Conservation (phyloP, 2,888 invertebrate species). For the Leptura quadrifasciata region DNA sequence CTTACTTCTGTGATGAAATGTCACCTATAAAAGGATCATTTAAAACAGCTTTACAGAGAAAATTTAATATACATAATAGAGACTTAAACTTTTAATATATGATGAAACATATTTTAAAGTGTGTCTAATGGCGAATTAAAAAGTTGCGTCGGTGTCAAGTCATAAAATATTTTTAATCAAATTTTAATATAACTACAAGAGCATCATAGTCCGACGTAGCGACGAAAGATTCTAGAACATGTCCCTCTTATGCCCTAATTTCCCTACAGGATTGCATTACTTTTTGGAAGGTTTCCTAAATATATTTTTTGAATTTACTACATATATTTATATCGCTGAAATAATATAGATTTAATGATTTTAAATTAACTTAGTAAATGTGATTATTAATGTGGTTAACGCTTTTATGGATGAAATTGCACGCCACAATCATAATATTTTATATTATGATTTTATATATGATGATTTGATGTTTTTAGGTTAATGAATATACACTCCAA, state of each 20-base stretch:
- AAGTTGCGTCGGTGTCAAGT: background rate
- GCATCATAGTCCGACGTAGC: background rate
- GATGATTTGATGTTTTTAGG: no score
- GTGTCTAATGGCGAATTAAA: background rate
- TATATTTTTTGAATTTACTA: no score
- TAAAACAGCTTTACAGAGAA: background rate
- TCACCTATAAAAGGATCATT: no score
- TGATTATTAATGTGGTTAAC: background rate
- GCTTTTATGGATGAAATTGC: background rate
- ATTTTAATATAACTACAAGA: slow-evolving; percentile 1
- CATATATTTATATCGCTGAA: no score
- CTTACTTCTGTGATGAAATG: no score
- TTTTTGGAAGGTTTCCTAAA: no score
- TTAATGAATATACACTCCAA: background rate
- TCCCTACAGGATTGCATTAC: background rate
- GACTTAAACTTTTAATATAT: slow-evolving; percentile 1
- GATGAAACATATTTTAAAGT: background rate
- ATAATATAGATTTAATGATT: no score
- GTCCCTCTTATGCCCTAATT: background rate
- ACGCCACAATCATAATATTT: background rate
- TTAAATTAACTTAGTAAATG: background rate
- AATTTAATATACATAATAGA: slow-evolving; percentile 12
- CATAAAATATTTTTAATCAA: background rate
- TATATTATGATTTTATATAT: background rate
- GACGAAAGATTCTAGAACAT: background rate